Evolutionary conservation across 2,888 invertebrate species (phyloP), one percentile per base, ranked within the genome.

Genomic region (Leptopilina syphax): DNA sequence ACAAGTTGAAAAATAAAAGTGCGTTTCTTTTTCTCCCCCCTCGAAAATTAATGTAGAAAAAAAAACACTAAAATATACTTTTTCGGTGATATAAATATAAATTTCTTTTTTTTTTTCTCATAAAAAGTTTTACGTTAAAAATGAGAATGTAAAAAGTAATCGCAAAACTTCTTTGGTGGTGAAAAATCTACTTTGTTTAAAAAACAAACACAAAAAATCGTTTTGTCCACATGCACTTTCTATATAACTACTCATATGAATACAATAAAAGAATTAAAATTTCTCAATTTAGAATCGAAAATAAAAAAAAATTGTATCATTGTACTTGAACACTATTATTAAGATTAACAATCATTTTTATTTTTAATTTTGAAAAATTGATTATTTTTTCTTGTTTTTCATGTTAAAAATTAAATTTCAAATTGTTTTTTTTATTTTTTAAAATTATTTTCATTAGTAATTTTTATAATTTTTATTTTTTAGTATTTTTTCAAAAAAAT

Each of bases 301-400:
- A n/a, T 10, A 34, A 34, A 34, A 34, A 34, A 7, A 12, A 54
- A 54, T 27, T 73, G 9, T 27, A 18, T 73, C 34, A 63, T 47
- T 41, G 79, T 60, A 6, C 70, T 54, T 13, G 54, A 70, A 54
- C 73, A 65, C 73, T 47, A 47, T 47, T 47, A 9, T 47, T 73
- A 34, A 34, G 34, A 1, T 34, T 27, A 27, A 27, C 27, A 34
- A 34, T 47, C 9, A 10, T 47, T 47, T 47, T 47, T 47, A 9
- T 47, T 47, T 5, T 47, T 7, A 47, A 47, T 47, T 47, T 47
- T 34, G 3, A 34, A 34, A 34, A 3, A 34, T 34, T 27, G 18
- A 18, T 27, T 34, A 34, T 34, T 34, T 34, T 34, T 34, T 34
- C 34, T 34, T 34, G 34, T 34, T 34, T 3, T 34, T 34, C 34